Conservation (phyloP, 1,140 invertebrate species). For the Rhynchophorus ferrugineus region DNA sequence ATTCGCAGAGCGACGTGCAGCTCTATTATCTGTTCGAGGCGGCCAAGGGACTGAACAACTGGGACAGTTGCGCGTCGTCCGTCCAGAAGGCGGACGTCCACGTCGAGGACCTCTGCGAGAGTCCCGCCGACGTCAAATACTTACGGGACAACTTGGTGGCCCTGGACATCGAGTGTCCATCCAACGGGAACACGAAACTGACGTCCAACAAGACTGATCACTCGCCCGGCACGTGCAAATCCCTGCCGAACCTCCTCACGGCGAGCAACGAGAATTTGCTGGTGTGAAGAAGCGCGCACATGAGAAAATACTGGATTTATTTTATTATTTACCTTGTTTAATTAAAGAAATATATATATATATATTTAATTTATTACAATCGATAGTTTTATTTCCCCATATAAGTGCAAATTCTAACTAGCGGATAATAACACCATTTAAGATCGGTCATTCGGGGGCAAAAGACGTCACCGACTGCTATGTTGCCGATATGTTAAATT, state of each 20-base stretch:
- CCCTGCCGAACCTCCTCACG: constrained; percentile 55
- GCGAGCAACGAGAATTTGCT: constrained; percentile 55
- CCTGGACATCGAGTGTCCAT: constrained; percentile 43
- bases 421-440: too few species aligned
- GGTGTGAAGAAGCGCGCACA: constrained; percentile 26
- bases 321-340: too few species aligned
- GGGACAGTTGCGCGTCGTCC: constrained; percentile 27
- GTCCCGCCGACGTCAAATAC: constrained; percentile 20
- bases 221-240: constrained; percentile 40
- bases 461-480: too few species aligned
- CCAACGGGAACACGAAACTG: constrained; percentile 23
- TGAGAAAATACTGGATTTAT: too few species aligned
- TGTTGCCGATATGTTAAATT: too few species aligned
- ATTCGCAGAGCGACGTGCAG: constrained; percentile 29
- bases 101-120: constrained; percentile 32
- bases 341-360: too few species aligned
- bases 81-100: constrained; percentile 32
- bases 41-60: constrained; percentile 22
- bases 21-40: constrained; percentile 32
- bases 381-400: too few species aligned
- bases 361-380: too few species aligned
- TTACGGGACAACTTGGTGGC: constrained; percentile 41
- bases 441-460: too few species aligned
- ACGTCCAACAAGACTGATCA: constrained; percentile 32
- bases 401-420: too few species aligned